Base-by-base conservation (phyloP, 2,888 invertebrate genomes). In the Agrochola lota region DNA sequence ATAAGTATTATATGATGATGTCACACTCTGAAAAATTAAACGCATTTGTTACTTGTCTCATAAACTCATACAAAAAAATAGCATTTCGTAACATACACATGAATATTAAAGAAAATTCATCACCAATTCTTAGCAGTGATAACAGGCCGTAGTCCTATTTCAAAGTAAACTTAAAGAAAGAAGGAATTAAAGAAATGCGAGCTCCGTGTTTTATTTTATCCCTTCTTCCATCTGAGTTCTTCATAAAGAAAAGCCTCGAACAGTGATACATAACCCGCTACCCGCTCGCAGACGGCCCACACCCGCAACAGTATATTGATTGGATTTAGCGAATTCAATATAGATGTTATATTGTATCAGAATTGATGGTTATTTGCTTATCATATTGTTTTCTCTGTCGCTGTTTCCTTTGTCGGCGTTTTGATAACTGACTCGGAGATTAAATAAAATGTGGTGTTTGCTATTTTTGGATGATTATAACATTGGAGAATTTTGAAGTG, bases 321-420 rank as follows among this genome's bases (percentile, higher is more conserved):
- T 95, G 93, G 92, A 95, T 95, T 95, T 95, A 90, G 90, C 85
- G 90, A 90, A 87, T 91, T 92, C 90, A 85, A 88, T 90, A 89
- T 90, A 88, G 88, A 89, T 88, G 90, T 90, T 91, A 90, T 92
- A 93, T 91, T 92, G 93, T 92, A 92, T 91, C 87, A 89, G 90
- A 93, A 92, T 91, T 92, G 94, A 92, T 92, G 92, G 92, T 92
- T 92, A 93, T 93, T 93, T 91, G 89, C 91, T 92, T 92, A 91
- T 89, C 87, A 89, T 92, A 84, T 91, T 90, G 89, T 90, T 90
- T 90, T 83, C 71, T 84, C 77, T 83, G 83, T 46, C 57, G 80
- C 71, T 35, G 62, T 72, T 84, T 71, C 55, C 70, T 78, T 82
- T 77, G 75, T 71, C 75, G 64, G 43, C 64, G 55, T 59, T 68